Evolutionary conservation across 2,113 vertebrate species (phyloP), one percentile per base, ranked within the genome.

Genomic region (Microtus oregoni): DNA sequence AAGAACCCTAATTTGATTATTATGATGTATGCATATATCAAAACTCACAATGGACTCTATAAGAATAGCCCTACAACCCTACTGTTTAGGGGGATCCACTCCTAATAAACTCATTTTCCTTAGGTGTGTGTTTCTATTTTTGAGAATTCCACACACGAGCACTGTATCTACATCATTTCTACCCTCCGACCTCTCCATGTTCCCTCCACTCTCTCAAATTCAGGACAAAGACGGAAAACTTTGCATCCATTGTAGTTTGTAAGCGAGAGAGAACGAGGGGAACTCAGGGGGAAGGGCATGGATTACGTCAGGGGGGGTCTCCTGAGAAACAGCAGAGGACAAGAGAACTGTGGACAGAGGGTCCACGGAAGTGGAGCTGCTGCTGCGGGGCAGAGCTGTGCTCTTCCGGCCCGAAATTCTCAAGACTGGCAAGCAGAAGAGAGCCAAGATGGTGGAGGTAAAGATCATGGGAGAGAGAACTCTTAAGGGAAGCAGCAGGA

Each of bases 241-340:
- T 58, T 79, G 7, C 79, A 87, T 92, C 58, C 26, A 70, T 63
- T 94, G 70, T 81, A 79, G 77, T 68, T 68, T 97, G 13, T 28
- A 85, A 96, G 44, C 50, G 11, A 76, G 50, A 17, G 35, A 58
- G 72, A 50, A 35, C 38, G 63, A 58, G 26, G 3, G 9, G 30
- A 24, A 38, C 50, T 17, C 3, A 94, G 47, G 63, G 58, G 63
- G 89, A 77, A 70, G 61, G 65, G 68, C 1, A 13, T 67, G 41
- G 47, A 81, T 7, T 13, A 63, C 24, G 30, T 13, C 50, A 78
- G 28, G 65, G 47, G 47, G 63, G 63, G 26, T 67, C 67, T 68
- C 72, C 76, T n/a, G 47, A 92, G 65, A 77, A 91, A 86, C 0
- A 63, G 22, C 68, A 38, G 32, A 72, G 87, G 87, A 72, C 68